A percentile compares a stretch with the other conserved stretches of the same genome.
Conservation (phyloP, 2,113 vertebrate genomes). For the Plestiodon gilberti region DNA sequence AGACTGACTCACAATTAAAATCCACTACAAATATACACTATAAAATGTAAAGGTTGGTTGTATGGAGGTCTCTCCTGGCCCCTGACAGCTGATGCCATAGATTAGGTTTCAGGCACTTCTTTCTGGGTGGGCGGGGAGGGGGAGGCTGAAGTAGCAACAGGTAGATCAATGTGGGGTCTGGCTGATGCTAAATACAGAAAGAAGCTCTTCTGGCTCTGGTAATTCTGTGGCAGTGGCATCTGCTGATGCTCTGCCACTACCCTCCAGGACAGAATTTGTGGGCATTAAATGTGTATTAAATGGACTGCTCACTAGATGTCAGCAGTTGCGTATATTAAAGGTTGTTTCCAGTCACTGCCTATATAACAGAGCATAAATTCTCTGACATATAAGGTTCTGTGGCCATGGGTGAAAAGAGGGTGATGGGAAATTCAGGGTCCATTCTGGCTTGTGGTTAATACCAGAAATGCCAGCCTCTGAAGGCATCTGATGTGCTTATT, state of each 20-base stretch:
- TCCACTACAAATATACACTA: neutral
- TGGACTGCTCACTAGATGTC: slow-evolving; percentile 71
- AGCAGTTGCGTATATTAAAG: slow-evolving; percentile 29
- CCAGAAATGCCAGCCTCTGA: neutral
- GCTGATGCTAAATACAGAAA: neutral
- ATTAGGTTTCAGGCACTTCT: neutral
- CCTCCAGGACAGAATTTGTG: neutral
- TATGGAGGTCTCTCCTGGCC: neutral
- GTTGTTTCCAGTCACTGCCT: fast-evolving
- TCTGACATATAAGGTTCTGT: neutral
- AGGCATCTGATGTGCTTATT: neutral
- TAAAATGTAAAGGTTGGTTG: neutral
- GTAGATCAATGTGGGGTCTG: neutral
- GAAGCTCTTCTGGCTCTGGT: neutral
- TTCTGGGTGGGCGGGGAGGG: neutral
- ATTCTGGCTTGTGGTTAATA: neutral
- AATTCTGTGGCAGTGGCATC: neutral
- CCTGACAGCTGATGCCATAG: neutral
- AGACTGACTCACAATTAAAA: neutral
- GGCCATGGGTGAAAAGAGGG: neutral
- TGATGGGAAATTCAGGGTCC: neutral
- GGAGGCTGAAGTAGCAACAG: neutral
- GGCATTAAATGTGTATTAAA: slow-evolving; percentile 35
- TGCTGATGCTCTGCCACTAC: neutral
- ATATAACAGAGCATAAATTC: neutral